Conservation (phyloP, 2,113 vertebrate species). For the Notothenia coriiceps region DNA sequence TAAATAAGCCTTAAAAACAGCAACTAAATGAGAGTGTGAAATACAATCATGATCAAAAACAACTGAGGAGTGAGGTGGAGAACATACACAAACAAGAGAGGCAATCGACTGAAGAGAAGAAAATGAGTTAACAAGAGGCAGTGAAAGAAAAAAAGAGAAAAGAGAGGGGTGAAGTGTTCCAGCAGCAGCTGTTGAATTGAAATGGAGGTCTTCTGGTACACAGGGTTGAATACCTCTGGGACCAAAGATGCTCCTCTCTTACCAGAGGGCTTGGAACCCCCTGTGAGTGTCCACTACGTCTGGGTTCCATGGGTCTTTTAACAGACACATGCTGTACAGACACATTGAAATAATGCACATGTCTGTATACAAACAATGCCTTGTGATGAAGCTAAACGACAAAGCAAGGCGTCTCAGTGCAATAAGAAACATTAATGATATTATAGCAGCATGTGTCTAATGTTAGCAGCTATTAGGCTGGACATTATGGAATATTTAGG, state of each 20-base stretch:
- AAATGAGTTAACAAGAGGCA: conserved; percentile 13
- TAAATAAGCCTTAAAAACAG: neutral
- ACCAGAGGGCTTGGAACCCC: neutral
- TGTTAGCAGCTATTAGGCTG: too few relatives aligned
- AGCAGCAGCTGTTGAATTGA: conserved; percentile 50
- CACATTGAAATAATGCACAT: neutral
- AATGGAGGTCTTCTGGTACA: conserved; percentile 26
- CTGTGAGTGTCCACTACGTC: neutral
- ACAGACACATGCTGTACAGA: neutral
- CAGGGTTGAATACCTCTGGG: conserved; percentile 9
- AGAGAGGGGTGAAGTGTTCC: neutral
- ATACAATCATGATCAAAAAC: conserved; percentile 1
- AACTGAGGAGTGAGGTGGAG: neutral
- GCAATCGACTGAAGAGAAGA: neutral
- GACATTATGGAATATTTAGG: too few relatives aligned
- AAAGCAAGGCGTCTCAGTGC: neutral
- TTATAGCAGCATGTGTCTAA: neutral
- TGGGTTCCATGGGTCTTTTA: neutral
- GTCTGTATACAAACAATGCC: neutral
- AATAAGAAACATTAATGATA: neutral
- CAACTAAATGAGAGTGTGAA: neutral
- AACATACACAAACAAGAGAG: neutral
- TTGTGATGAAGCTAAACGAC: neutral
- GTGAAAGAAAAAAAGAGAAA: conserved; percentile 2
- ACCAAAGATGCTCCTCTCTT: conserved; percentile 6